Percentiles rank a stretch among this genome's conserved stretches.
Conservation (phyloP, 2,113 vertebrate genomes). For the Bos javanicus region DNA sequence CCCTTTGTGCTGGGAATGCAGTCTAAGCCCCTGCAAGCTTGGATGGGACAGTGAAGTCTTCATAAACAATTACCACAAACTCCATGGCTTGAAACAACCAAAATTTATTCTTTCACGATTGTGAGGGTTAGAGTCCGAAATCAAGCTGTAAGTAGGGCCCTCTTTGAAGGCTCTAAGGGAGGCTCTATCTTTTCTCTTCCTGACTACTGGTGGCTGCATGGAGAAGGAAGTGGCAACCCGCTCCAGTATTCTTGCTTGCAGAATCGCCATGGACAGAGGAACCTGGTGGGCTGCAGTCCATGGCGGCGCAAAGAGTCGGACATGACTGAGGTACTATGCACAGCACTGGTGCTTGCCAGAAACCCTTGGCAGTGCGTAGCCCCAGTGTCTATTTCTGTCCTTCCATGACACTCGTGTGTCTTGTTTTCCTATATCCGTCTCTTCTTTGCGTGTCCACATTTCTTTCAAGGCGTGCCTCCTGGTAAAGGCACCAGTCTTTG, state of each 20-base stretch:
- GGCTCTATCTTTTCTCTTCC: neutral
- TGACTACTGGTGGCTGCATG: neutral
- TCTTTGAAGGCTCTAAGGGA: neutral
- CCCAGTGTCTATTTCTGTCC: neutral
- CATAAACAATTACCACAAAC: neutral
- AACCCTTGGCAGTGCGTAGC: neutral
- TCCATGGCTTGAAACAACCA: neutral
- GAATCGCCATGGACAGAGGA: neutral
- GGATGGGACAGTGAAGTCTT: neutral
- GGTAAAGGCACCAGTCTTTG: neutral
- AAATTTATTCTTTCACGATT: neutral
- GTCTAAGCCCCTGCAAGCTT: neutral
- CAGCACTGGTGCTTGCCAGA: neutral
- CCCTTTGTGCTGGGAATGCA: neutral
- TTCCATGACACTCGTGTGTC: rapidly evolving
- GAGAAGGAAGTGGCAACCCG: neutral
- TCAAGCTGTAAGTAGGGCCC: neutral
- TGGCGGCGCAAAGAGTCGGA: too few species aligned
- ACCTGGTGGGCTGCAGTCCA: too few species aligned
- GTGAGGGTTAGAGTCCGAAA: neutral
- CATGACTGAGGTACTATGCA: rapidly evolving
- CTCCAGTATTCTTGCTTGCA: neutral
- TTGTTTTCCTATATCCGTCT: neutral
- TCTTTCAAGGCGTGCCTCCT: neutral
- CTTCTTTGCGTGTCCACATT: neutral